These are phyloP conservation scores for Steromphala cineraria DNA, from an alignment of 2,888 invertebrate genomes.

Conservation along the genomic window DNA sequence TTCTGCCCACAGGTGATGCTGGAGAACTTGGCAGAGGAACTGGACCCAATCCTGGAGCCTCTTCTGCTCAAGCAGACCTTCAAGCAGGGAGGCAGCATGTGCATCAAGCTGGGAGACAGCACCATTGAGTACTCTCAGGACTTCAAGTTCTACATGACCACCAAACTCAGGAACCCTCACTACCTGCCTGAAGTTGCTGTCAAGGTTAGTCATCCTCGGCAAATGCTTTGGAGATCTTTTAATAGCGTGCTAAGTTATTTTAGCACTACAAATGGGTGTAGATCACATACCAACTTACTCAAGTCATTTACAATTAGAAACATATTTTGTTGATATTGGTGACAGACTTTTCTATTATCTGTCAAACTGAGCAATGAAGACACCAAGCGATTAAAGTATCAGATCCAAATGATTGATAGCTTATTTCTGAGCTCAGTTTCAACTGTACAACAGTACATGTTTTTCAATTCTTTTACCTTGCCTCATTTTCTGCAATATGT, in stretches of 20 bases:
- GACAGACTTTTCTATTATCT: no score
- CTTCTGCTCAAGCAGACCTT: slow-evolving; percentile 76
- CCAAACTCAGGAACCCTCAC: slow-evolving; percentile 77
- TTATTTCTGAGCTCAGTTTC: not conserved
- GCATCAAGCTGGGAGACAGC: slow-evolving; percentile 76
- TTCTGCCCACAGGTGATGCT: slow-evolving; percentile 68
- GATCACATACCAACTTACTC: no score
- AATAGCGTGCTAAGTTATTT: no score
- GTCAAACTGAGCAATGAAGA: not conserved
- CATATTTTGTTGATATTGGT: no score
- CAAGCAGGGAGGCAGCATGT: slow-evolving; percentile 75
- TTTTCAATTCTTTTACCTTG: no score
- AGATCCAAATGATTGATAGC: not conserved
- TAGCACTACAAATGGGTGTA: no score
- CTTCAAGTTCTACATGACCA: slow-evolving; percentile 77
- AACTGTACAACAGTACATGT: not conserved
- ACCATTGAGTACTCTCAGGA: slow-evolving; percentile 76
- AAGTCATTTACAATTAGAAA: no score
- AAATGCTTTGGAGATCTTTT: no score
- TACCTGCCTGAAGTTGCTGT: slow-evolving; percentile 77
- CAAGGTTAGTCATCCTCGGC: slow-evolving; percentile 64
- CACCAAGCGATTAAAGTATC: not conserved
- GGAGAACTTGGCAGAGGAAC: slow-evolving; percentile 76
- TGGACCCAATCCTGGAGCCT: slow-evolving; percentile 76
- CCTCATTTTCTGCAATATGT: no score